Conservation (phyloP, 2,888 invertebrate genomes). For the Drosophila mulleri region DNA sequence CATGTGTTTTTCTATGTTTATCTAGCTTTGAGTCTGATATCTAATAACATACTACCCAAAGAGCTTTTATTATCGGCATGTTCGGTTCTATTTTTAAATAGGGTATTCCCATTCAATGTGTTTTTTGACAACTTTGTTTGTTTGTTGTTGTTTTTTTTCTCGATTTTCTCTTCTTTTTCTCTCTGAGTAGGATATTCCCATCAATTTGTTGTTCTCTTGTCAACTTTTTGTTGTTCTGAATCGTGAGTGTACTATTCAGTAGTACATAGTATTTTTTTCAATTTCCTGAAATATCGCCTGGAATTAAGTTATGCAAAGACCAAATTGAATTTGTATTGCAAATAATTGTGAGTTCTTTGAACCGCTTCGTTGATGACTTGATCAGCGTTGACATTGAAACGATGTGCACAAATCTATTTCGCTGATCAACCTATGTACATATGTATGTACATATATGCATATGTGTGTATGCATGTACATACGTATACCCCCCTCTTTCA, state of each 20-base stretch:
- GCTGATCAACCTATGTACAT: neutral
- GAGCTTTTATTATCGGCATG: neutral
- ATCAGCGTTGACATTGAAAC: conserved; percentile 3
- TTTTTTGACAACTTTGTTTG: neutral
- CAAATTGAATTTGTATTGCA: neutral
- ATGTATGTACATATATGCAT: neutral
- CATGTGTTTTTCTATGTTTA: neutral
- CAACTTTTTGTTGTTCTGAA: neutral
- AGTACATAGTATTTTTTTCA: neutral
- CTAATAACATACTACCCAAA: neutral
- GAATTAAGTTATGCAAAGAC: neutral
- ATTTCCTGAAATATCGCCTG: neutral
- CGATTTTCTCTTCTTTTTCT: neutral
- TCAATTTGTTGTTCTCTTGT: neutral
- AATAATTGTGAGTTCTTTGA: conserved; percentile 3
- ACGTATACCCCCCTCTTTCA: neutral
- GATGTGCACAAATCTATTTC: neutral
- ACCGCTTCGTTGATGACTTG: neutral
- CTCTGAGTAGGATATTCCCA: neutral
- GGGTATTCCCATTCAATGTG: conserved; percentile 5
- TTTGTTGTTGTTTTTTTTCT: too few relatives aligned
- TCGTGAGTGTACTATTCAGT: neutral
- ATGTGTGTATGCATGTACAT: too few relatives aligned
- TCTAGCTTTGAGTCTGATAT: neutral
- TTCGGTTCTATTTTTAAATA: neutral